Base-by-base conservation (phyloP, 2,113 vertebrate species). In the Peromyscus polionotus region DNA sequence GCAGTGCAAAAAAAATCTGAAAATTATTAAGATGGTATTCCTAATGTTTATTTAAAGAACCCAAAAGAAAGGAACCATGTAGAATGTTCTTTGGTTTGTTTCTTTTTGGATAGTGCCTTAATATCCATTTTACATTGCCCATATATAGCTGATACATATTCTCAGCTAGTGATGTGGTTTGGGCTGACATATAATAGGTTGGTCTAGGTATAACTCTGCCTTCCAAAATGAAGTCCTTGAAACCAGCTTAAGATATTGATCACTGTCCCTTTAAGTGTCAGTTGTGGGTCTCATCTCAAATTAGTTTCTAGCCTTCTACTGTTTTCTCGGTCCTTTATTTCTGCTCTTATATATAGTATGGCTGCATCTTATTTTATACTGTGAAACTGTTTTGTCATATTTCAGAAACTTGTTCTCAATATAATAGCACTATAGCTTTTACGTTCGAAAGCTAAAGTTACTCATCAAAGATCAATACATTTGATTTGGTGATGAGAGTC, bases 271-370 rank as follows among this genome's bases (percentile, higher is more conserved):
- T 57, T 87, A 89, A 85, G 63, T 88, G 73, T 93, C n/a, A 24
- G 36, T 63, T 80, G 75, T 95, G 68, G 33, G 70, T 93, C 91
- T 96, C 17, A 54, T 81, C 75, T 93, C 90, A 54, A 51, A 65
- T 89, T 83, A 94, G 92, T 88, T 92, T 93, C n/a, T 11, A 65
- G 61, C 92, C 94, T 93, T 90, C 48, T 48, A 2, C 70, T 85
- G 2, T 93, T 93, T 90, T 96, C 70, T 93, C 9, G 4, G 31
- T 95, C 19, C 45, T 92, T 89, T 61, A 72, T 92, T 93, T 95
- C 80, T 83, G 22, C 90, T 95, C 45, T 91, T 77, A 86, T 65
- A 91, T 45, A 54, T 61, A 79, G 28, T 42, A 4, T 75, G 48
- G 88, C 68, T 92, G 39, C 39, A 33, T 88, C 68, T 94, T 70